Conservation (phyloP, 2,113 vertebrate species). For the Xerus inauris region DNA sequence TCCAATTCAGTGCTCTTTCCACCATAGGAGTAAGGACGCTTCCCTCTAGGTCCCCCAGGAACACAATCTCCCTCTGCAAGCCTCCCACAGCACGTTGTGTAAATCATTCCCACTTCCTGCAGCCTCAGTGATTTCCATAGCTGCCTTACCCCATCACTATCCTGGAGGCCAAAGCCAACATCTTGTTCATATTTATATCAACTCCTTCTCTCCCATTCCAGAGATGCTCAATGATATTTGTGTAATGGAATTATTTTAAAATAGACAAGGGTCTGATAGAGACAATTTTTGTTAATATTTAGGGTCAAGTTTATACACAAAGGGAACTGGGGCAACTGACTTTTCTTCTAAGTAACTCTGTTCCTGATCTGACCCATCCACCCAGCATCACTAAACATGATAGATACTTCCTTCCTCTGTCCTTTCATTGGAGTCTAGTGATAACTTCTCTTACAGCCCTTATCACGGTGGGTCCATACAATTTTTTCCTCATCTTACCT, state of each 20-base stretch:
- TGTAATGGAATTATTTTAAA: background rate
- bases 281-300: background rate
- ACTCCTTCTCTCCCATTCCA: background rate
- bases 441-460: background rate
- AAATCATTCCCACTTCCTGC: background rate
- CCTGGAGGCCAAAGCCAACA: background rate
- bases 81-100: background rate
- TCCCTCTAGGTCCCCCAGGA: background rate
- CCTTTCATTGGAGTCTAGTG: background rate
- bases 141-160: background rate
- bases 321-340: background rate
- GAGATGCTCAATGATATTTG: background rate
- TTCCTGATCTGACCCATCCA: background rate
- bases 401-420: background rate
- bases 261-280: background rate
- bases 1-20: background rate
- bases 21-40: background rate
- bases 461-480: background rate
- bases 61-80: background rate
- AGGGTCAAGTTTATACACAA: background rate
- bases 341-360: background rate
- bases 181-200: background rate
- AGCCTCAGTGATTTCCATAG: background rate
- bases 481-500: background rate
- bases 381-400: background rate